phyloP scores from a whole-genome alignment of 2,113 vertebrate genomes.

The Camelus bactrianus region DNA sequence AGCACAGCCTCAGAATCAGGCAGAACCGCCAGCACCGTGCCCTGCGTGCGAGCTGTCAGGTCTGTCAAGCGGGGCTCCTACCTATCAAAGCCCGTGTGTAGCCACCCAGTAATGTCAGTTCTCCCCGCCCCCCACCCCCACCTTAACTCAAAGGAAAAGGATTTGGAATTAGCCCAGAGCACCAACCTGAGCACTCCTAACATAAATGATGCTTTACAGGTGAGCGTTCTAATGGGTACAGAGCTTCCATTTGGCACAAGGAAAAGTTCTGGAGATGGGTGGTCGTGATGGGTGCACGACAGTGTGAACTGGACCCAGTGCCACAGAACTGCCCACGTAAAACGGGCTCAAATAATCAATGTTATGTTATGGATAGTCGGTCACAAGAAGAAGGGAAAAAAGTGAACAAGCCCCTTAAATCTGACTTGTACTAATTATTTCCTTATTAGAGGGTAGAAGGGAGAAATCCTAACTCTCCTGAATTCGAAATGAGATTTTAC shows the following conservation, averaged over 20 bases:
- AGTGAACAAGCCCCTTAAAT: not conserved
- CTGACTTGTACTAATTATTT: not conserved
- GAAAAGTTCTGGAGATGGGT: not conserved
- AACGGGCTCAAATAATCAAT: not conserved
- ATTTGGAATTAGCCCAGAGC: not conserved
- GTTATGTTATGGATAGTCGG: not conserved
- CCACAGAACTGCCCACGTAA: not conserved
- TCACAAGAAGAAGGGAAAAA: not conserved
- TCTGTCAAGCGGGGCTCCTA: not conserved
- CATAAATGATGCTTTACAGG: not conserved
- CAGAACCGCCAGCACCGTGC: fast-evolving
- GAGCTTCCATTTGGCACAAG: not conserved
- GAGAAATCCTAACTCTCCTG: not conserved
- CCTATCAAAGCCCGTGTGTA: fast-evolving
- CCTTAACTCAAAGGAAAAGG: not conserved
- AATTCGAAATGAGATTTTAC: not conserved
- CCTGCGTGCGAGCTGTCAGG: too few species aligned
- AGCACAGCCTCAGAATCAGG: not conserved
- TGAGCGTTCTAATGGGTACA: fast-evolving
- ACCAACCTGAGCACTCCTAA: too few species aligned
- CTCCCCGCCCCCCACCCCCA: too few species aligned
- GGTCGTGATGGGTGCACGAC: fast-evolving
- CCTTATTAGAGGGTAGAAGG: not conserved
- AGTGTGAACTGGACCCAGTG: too few species aligned
- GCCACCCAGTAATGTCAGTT: fast-evolving